Evolutionary conservation across 2,113 vertebrate species (phyloP).

Genomic region (Thamnaconus septentrionalis): DNA sequence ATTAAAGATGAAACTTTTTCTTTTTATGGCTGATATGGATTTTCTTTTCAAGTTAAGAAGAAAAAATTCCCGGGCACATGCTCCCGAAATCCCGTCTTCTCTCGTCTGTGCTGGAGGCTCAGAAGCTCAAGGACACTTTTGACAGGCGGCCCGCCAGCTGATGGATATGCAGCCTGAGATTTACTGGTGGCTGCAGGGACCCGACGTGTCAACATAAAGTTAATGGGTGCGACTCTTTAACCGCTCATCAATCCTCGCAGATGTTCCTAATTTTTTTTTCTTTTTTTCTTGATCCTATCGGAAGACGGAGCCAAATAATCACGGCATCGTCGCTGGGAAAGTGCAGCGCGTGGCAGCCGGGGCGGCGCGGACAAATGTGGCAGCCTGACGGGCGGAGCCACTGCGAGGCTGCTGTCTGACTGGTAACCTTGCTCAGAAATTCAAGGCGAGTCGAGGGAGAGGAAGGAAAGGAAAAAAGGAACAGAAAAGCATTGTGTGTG

Average conservation of each 20-base stretch:
- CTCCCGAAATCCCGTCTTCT: slow-evolving; percentile 4
- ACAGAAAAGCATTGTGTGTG: too few relatives aligned
- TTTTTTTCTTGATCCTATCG: too few relatives aligned
- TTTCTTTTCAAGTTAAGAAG: neutral
- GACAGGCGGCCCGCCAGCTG: slow-evolving; percentile 23
- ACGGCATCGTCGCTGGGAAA: too few relatives aligned
- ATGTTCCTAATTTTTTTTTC: too few relatives aligned
- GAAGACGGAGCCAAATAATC: too few relatives aligned
- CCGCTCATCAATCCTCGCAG: too few relatives aligned
- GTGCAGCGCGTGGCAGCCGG: too few relatives aligned
- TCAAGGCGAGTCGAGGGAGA: slow-evolving; percentile 24
- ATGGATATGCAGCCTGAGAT: slow-evolving; percentile 30
- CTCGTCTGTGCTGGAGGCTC: neutral
- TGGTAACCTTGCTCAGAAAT: slow-evolving; percentile 46
- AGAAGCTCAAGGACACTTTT: slow-evolving; percentile 39
- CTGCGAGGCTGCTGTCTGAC: neutral
- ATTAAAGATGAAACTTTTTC: slow-evolving; percentile 29
- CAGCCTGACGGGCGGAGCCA: neutral
- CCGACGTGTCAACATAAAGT: slow-evolving; percentile 26
- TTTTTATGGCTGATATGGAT: slow-evolving; percentile 4
- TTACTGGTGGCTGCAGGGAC: slow-evolving; percentile 24
- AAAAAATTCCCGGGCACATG: too few relatives aligned
- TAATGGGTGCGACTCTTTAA: slow-evolving; percentile 10
- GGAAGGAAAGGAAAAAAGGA: neutral
- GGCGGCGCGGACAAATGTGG: slow-evolving; percentile 5